phyloP scores from a whole-genome alignment of 2,113 vertebrate species.

The Apeltes quadracus region DNA sequence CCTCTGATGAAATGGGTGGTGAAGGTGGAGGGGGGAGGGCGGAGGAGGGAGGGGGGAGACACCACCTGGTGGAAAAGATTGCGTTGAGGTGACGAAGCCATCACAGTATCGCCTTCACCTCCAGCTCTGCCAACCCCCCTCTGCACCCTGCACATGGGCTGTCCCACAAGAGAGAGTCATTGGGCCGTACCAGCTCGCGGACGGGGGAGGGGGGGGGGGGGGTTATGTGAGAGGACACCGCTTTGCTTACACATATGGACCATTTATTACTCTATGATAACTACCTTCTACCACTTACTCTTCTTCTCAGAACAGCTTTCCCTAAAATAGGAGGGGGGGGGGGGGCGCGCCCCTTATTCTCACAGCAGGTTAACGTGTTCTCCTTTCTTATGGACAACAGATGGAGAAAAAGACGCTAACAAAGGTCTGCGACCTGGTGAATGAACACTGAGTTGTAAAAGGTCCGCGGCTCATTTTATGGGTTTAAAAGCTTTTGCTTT shows the following conservation, averaged over 20 bases:
- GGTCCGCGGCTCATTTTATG: neutral
- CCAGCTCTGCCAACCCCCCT: slow-evolving; percentile 2
- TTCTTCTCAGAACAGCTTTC: no score
- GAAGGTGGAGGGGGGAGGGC: neutral
- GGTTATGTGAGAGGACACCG: neutral
- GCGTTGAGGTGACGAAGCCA: neutral
- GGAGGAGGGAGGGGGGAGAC: no score
- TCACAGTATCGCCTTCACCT: neutral
- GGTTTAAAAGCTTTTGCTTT: neutral
- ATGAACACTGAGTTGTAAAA: neutral
- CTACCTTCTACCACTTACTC: no score
- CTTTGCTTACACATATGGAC: neutral
- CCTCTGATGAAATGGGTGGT: slow-evolving; percentile 19
- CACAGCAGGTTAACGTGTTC: no score
- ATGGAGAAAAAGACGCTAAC: no score
- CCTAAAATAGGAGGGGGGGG: no score
- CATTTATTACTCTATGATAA: no score
- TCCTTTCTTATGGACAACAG: no score
- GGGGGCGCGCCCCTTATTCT: no score
- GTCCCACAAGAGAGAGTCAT: slow-evolving; percentile 35
- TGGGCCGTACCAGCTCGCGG: slow-evolving; percentile 16
- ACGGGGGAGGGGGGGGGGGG: neutral
- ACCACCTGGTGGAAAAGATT: slow-evolving; percentile 6
- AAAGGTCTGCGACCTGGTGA: no score
- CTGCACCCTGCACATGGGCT: slow-evolving; percentile 11